A percentile compares a stretch with the other conserved stretches of the same genome.
phyloP scores from a whole-genome alignment of 2,888 invertebrate genomes.

The Cheilosia impressa region DNA sequence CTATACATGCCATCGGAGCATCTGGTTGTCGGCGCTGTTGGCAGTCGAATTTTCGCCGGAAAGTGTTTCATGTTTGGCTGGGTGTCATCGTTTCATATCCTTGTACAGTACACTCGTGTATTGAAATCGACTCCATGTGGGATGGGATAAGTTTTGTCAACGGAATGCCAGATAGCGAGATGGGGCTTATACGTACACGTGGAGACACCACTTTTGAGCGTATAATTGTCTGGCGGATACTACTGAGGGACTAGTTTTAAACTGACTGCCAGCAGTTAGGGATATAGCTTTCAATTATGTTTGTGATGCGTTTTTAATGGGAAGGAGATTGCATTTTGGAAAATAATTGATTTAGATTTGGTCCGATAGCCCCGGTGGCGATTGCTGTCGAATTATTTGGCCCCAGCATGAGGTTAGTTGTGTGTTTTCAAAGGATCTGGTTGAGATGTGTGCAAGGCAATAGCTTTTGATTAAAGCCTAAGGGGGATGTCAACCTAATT shows the following conservation, averaged over 20 bases:
- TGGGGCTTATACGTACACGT: neutral
- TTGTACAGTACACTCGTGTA: slow-evolving; percentile 18
- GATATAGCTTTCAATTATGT: slow-evolving; percentile 32
- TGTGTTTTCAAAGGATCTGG: no score
- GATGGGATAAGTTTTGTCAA: slow-evolving; percentile 26
- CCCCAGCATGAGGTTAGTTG: neutral
- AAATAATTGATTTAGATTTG: slow-evolving; percentile 40
- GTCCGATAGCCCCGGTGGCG: neutral
- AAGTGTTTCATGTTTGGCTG: slow-evolving; percentile 43
- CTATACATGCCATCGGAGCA: slow-evolving; percentile 6
- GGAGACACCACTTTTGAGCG: neutral
- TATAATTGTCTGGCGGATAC: slow-evolving; percentile 3
- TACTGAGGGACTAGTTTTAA: slow-evolving; percentile 7
- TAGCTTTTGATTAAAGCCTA: no score
- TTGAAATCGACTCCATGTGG: slow-evolving; percentile 17
- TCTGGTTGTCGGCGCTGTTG: slow-evolving; percentile 32
- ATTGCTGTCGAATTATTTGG: neutral
- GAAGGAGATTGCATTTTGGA: slow-evolving; percentile 35
- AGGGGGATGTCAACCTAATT: no score
- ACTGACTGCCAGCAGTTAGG: neutral
- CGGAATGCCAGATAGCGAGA: neutral
- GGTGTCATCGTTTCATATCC: neutral
- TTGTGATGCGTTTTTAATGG: slow-evolving; percentile 40
- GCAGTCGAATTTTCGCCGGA: slow-evolving; percentile 49
- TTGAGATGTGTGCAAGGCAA: no score